These are phyloP conservation scores for Anneissia japonica DNA, from an alignment of 35 echinoderm and acorn worm species.

Conservation along the genomic window DNA sequence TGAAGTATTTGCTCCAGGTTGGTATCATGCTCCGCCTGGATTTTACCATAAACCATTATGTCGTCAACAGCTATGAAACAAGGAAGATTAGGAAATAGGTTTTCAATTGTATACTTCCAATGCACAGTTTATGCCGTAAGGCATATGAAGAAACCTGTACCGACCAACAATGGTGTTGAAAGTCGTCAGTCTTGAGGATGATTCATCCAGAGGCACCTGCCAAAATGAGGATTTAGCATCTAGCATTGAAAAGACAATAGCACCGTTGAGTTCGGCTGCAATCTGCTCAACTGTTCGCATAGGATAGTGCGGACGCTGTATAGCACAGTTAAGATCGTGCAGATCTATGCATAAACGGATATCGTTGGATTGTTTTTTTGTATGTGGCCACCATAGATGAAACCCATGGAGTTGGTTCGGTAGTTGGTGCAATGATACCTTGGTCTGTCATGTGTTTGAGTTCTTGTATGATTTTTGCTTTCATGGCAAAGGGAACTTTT, in stretches of 20 bases:
- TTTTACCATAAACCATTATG: constrained; percentile 15
- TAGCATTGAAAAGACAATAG: constrained; percentile 28
- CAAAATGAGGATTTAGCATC: constrained; percentile 39
- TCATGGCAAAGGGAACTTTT: constrained; percentile 35
- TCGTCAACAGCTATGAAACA: constrained; percentile 38
- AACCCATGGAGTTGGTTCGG: constrained; percentile 38
- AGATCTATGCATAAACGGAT: constrained; percentile 44
- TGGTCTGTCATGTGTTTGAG: constrained; percentile 10
- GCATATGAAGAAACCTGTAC: constrained; percentile 2
- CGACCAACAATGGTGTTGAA: constrained; percentile 12
- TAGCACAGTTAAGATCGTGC: constrained; percentile 32
- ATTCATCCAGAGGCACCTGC: constrained; percentile 35
- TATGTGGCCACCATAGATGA: constrained; percentile 49
- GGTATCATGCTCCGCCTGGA: constrained; percentile 27
- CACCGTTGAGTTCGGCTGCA: background rate
- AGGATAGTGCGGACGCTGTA: constrained; percentile 45
- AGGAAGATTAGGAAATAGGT: constrained; percentile 33
- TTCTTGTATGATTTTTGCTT: constrained; percentile 33
- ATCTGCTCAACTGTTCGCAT: constrained; percentile 48
- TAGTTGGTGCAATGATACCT: constrained; percentile 14
- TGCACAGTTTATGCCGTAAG: constrained; percentile 36
- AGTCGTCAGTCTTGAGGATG: constrained; percentile 26
- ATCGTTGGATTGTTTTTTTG: constrained; percentile 29
- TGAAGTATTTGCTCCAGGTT: no score
- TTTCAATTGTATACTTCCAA: constrained; percentile 46